These are phyloP conservation scores for Choloepus hoffmanni DNA, from an alignment of 2,113 vertebrate species.

Conservation along the genomic window DNA sequence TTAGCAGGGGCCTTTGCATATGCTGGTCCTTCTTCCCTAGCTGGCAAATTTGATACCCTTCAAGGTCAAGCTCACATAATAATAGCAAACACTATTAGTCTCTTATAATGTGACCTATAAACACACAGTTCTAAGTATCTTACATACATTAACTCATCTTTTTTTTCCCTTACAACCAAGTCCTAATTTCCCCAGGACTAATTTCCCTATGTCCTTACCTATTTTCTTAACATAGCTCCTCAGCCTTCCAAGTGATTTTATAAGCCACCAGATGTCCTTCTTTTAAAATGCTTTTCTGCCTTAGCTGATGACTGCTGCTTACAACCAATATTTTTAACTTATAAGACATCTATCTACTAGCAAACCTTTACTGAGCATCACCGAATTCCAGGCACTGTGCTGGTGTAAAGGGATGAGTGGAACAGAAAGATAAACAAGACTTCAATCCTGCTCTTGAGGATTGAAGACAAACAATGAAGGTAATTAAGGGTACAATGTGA, in stretches of 20 bases:
- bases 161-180: neutral
- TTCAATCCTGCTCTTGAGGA: neutral
- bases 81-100: neutral
- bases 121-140: neutral
- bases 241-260: neutral
- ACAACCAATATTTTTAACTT: neutral
- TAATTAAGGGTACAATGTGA: slow-evolving; percentile 10
- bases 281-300: neutral
- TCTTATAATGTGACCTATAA: neutral
- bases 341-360: neutral
- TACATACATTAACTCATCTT: neutral
- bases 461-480: neutral
- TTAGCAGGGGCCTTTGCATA: neutral
- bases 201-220: neutral
- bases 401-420: neutral
- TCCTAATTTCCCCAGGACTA: neutral
- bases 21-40: neutral
- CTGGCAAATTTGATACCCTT: neutral
- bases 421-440: neutral
- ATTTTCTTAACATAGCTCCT: neutral
- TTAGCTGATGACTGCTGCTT: neutral
- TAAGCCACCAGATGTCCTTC: neutral
- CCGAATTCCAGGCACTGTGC: neutral
- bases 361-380: neutral
- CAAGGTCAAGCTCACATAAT: neutral